phyloP scores from a whole-genome alignment of 2,888 invertebrate genomes.

The Hyposoter didymator region DNA sequence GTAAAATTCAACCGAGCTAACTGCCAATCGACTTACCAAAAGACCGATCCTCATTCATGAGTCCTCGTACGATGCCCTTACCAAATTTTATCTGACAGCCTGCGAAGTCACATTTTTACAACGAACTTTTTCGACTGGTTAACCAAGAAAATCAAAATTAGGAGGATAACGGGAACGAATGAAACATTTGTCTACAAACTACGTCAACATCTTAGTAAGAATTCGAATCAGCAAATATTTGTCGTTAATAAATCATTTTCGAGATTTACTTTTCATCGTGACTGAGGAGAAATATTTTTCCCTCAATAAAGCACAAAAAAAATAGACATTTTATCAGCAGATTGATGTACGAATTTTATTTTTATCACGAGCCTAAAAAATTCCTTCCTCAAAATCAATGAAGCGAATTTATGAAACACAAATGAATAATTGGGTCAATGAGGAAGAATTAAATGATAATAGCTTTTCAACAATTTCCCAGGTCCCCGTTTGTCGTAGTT shows the following conservation, averaged over 20 bases:
- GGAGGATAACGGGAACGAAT: constrained; percentile 50
- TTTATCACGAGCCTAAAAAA: neutral
- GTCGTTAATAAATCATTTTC: neutral
- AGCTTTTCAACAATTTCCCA: constrained; percentile 34
- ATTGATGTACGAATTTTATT: neutral
- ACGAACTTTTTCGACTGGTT: neutral
- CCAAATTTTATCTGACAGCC: constrained; percentile 32
- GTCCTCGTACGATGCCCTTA: constrained; percentile 16
- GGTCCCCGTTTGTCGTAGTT: constrained; percentile 50
- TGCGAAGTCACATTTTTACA: neutral
- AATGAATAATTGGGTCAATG: neutral
- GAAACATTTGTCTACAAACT: constrained; percentile 42
- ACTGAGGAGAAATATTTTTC: too few relatives aligned
- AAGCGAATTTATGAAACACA: neutral
- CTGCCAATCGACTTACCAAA: constrained; percentile 2
- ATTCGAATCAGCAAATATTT: neutral
- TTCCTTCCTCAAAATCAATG: neutral
- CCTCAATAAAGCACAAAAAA: too few relatives aligned
- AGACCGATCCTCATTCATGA: constrained; percentile 40
- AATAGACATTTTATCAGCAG: neutral
- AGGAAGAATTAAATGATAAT: neutral
- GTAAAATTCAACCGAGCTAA: neutral
- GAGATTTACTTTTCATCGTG: neutral
- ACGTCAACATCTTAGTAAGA: constrained; percentile 41
- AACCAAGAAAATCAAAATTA: constrained; percentile 4